These are phyloP conservation scores for Drosophila azteca DNA, from an alignment of 1,140 invertebrate genomes.

Conservation along the genomic window DNA sequence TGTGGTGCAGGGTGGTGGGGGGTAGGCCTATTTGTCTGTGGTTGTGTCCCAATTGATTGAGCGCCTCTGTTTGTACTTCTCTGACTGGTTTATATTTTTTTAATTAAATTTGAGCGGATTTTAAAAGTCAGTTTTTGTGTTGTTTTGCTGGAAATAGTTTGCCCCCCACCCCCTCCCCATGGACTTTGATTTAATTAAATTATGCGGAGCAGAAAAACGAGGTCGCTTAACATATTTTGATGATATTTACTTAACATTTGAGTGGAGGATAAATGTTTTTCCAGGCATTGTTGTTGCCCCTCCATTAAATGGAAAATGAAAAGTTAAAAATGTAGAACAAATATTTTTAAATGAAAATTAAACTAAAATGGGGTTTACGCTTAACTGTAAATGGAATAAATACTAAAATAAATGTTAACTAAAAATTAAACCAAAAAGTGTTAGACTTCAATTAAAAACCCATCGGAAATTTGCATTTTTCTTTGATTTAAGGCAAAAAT, in stretches of 20 bases:
- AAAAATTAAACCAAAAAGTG: no score
- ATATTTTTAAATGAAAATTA: no score
- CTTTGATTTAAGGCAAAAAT: no score
- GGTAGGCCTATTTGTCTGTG: conserved; percentile 61
- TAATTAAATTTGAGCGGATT: conserved; percentile 74
- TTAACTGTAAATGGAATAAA: no score
- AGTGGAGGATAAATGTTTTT: not conserved
- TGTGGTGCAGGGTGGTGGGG: no score
- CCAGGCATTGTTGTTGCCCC: not conserved
- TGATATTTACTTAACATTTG: conserved; percentile 5
- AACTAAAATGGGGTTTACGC: no score
- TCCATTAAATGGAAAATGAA: not conserved
- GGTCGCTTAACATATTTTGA: conserved; percentile 15
- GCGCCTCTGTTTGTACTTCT: conserved; percentile 58
- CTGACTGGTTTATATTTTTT: conserved; percentile 50
- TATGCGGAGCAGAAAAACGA: conserved; percentile 19
- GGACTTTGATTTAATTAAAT: conserved; percentile 61
- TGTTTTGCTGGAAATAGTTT: conserved; percentile 27
- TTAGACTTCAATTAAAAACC: no score
- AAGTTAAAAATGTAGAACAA: not conserved
- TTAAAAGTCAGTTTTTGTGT: conserved; percentile 62
- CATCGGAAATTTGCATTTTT: no score
- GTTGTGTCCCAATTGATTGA: conserved; percentile 74
- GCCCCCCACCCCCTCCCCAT: conserved; percentile 2
- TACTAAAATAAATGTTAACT: no score